Percentiles rank a stretch among this genome's conserved stretches.
phyloP scores from a whole-genome alignment of 2,113 vertebrate genomes.

The Genyomyrus donnyi region DNA sequence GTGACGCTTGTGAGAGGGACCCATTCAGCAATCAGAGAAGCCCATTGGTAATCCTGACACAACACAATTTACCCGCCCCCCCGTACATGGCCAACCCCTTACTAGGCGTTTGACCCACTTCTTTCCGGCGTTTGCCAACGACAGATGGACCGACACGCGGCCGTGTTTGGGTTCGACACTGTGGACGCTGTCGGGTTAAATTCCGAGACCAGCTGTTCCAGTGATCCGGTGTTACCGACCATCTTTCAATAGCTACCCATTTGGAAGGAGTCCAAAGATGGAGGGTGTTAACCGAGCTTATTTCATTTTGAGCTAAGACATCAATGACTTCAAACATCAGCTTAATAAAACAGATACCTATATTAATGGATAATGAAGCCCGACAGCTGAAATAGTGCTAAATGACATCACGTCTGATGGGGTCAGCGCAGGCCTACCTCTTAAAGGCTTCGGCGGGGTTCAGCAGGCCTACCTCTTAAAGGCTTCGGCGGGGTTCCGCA shows the following conservation, averaged over 20 bases:
- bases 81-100: constrained; percentile 8
- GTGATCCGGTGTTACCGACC: constrained; percentile 21
- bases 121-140: constrained; percentile 41
- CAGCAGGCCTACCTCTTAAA: constrained; percentile 60
- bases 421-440: constrained; percentile 63
- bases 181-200: constrained; percentile 49
- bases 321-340: constrained; percentile 28
- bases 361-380: neutral
- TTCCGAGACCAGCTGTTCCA: constrained; percentile 41
- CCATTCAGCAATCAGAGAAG: neutral
- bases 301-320: constrained; percentile 37
- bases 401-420: neutral
- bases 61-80: neutral
- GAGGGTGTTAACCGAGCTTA: constrained; percentile 10
- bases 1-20: neutral
- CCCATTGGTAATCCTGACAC: neutral
- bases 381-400: neutral
- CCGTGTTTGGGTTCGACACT: constrained; percentile 37
- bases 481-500: constrained; percentile 81
- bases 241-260: neutral
- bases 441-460: constrained; percentile 95
- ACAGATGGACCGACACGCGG: constrained; percentile 54
- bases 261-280: neutral
- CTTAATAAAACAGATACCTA: neutral
- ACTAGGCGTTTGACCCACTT: constrained; percentile 53